Percentiles rank a stretch among this genome's conserved stretches.
Evolutionary conservation across 1,140 invertebrate genomes (phyloP).

Genomic region (Halotydeus destructor): DNA sequence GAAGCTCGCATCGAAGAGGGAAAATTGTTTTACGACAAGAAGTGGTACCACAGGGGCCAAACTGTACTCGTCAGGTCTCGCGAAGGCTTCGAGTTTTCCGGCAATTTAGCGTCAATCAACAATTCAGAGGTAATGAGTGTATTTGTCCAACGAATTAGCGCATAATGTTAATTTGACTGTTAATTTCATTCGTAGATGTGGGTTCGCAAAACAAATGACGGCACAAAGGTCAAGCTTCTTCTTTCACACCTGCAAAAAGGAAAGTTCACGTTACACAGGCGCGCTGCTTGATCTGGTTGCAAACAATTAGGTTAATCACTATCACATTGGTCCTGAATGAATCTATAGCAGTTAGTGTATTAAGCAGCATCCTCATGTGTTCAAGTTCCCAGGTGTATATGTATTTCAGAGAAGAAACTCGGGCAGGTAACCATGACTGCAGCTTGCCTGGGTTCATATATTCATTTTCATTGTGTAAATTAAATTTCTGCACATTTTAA

Average conservation of each 20-base stretch:
- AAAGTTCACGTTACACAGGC: slow-evolving; percentile 62
- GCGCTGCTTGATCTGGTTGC: slow-evolving; percentile 28
- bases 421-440: too few species aligned
- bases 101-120: slow-evolving; percentile 66
- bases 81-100: slow-evolving; percentile 54
- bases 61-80: slow-evolving; percentile 72
- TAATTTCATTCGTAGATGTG: slow-evolving; percentile 44
- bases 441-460: too few species aligned
- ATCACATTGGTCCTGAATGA: too few species aligned
- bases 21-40: slow-evolving; percentile 71
- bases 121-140: slow-evolving; percentile 50
- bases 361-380: too few species aligned
- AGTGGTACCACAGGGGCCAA: slow-evolving; percentile 79
- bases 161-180: slow-evolving; percentile 2
- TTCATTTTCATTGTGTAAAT: too few species aligned
- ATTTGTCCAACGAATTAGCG: not conserved
- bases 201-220: slow-evolving; percentile 62
- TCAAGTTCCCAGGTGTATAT: too few species aligned
- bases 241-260: slow-evolving; percentile 60
- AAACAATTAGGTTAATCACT: too few species aligned
- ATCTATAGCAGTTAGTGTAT: too few species aligned
- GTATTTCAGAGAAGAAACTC: too few species aligned
- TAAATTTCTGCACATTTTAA: too few species aligned
- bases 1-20: slow-evolving; percentile 82
- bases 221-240: slow-evolving; percentile 57